phyloP scores from a whole-genome alignment of 2,113 vertebrate species.

The Uria lomvia region DNA sequence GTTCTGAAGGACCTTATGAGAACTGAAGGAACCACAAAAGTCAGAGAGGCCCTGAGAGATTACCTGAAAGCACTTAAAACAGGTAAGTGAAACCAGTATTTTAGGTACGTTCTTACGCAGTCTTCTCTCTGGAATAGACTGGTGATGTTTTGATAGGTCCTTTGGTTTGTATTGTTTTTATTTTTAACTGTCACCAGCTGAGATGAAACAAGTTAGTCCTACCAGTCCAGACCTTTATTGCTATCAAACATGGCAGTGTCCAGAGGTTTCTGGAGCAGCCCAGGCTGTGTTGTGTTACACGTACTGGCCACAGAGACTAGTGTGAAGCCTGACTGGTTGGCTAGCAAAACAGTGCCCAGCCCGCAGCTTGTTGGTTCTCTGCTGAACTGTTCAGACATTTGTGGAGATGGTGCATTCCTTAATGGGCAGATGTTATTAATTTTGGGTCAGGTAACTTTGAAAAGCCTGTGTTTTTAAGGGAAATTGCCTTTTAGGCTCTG shows the following conservation, averaged over 20 bases:
- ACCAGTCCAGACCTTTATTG: neutral
- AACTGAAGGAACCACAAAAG: constrained; percentile 64
- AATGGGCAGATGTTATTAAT: neutral
- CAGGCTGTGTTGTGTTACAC: neutral
- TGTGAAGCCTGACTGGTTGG: neutral
- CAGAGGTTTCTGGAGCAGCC: neutral
- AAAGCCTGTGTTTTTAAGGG: neutral
- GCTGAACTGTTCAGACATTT: neutral
- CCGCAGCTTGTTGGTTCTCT: neutral
- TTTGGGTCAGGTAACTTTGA: neutral
- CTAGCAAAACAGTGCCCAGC: neutral
- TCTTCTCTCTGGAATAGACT: neutral
- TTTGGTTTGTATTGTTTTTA: neutral
- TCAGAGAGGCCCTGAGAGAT: constrained; percentile 71
- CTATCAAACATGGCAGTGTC: rapidly evolving
- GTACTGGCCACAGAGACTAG: rapidly evolving
- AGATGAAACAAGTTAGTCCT: neutral
- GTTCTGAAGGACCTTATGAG: constrained; percentile 72
- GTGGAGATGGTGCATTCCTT: neutral
- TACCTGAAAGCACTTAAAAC: constrained; percentile 75
- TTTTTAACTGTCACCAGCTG: neutral
- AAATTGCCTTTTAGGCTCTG: neutral
- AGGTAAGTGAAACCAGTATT: neutral
- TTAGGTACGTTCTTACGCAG: neutral
- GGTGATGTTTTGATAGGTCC: rapidly evolving